Percentiles rank a stretch among this genome's conserved stretches.
These are phyloP conservation scores for Gallinago paraguaiae DNA, from an alignment of 2,113 vertebrate genomes.

Conservation along the genomic window DNA sequence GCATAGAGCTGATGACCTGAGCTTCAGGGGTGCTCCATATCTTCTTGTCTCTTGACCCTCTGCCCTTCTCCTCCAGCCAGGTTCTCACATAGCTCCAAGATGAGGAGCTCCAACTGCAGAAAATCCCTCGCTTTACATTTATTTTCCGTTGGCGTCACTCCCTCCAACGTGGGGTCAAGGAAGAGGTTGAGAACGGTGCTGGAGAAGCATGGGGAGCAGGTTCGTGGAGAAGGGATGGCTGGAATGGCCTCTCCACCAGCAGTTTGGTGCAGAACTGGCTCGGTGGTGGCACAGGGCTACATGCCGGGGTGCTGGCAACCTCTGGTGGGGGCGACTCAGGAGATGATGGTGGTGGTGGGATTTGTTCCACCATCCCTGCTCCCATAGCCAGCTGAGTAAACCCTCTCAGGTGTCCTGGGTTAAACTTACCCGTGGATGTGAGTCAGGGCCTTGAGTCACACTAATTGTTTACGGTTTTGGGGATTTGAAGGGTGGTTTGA, in stretches of 20 bases:
- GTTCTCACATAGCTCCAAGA: neutral
- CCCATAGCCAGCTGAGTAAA: neutral
- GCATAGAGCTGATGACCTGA: neutral
- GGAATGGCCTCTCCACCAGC: neutral
- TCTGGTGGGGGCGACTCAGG: neutral
- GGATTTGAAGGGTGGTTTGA: neutral
- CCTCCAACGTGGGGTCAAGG: rapidly evolving
- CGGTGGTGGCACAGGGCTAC: rapidly evolving
- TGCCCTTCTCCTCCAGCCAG: neutral
- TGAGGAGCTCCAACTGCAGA: neutral
- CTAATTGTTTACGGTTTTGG: rapidly evolving
- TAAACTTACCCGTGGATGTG: neutral
- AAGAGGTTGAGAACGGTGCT: rapidly evolving
- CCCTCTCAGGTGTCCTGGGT: neutral
- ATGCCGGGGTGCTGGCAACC: neutral
- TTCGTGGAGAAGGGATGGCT: neutral
- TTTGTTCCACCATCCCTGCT: neutral
- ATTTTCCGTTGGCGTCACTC: rapidly evolving
- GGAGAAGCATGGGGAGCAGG: neutral
- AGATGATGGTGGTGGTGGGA: neutral
- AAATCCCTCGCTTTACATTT: rapidly evolving
- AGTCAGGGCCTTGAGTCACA: neutral
- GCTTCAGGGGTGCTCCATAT: neutral
- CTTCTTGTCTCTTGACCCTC: rapidly evolving
- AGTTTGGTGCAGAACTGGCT: neutral